A percentile compares a stretch with the other conserved stretches of the same genome.
phyloP scores from a whole-genome alignment of 1,140 invertebrate genomes.

The Coelopa frigida region DNA sequence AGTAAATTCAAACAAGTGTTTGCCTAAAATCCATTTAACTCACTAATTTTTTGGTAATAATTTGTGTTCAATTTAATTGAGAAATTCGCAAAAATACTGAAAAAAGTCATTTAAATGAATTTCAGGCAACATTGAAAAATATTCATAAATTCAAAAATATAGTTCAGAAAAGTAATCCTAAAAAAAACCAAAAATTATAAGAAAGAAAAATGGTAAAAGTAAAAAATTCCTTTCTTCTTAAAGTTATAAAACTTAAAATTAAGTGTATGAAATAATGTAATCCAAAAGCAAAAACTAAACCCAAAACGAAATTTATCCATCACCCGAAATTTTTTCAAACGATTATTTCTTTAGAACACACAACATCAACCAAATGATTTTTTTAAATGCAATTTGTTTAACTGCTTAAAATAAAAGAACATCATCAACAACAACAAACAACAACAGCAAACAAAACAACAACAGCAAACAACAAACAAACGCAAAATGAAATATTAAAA shows the following conservation, averaged over 20 bases:
- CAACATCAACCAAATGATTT: constrained; percentile 19
- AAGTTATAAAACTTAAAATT: constrained; percentile 19
- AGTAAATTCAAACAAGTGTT: neutral
- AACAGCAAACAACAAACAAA: constrained; percentile 23
- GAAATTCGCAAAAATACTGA: neutral
- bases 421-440: constrained; percentile 28
- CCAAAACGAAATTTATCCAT: constrained; percentile 6
- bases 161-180: constrained; percentile 3
- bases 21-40: no score
- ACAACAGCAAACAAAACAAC: constrained; percentile 16
- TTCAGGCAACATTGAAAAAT: neutral
- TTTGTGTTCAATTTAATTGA: neutral
- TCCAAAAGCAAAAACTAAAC: constrained; percentile 9
- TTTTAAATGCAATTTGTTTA: neutral
- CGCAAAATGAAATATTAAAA: constrained; percentile 9
- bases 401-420: constrained; percentile 7
- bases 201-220: constrained; percentile 8
- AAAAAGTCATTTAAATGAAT: neutral
- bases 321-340: constrained; percentile 5
- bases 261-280: constrained; percentile 10
- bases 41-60: no score
- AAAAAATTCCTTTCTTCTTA: constrained; percentile 41
- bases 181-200: constrained; percentile 7
- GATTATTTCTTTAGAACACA: constrained; percentile 16
- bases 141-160: constrained; percentile 3